A percentile compares a stretch with the other conserved stretches of the same genome.
These are phyloP conservation scores for Chaenodraco wilsoni DNA, from an alignment of 2,797 vertebrate species.

Conservation along the genomic window DNA sequence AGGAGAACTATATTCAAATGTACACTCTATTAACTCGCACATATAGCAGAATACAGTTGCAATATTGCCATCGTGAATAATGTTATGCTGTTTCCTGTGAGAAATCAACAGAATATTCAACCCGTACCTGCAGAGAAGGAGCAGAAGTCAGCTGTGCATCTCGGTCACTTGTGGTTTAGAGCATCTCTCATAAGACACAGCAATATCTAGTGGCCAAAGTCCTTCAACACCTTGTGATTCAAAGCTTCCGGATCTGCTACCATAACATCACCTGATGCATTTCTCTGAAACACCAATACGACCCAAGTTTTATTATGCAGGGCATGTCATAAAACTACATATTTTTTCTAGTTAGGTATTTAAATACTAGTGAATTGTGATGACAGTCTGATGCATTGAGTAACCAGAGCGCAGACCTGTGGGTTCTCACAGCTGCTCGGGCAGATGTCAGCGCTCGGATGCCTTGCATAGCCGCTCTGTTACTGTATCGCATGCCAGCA, in stretches of 20 bases:
- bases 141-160: constrained; percentile 52
- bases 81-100: not conserved
- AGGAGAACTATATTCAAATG: not conserved
- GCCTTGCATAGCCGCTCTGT: constrained; percentile 43
- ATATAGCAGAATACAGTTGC: not conserved
- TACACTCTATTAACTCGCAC: not conserved
- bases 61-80: not conserved
- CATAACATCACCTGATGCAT: constrained; percentile 31
- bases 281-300: constrained; percentile 15
- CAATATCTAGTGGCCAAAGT: constrained; percentile 77
- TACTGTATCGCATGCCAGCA: constrained; percentile 34
- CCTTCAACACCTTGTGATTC: constrained; percentile 76
- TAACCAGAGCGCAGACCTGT: constrained; percentile 35
- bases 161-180: constrained; percentile 45
- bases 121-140: constrained; percentile 64
- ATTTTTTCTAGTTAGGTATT: constrained; percentile 8
- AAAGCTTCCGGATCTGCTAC: constrained; percentile 35
- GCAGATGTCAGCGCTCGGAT: constrained; percentile 56
- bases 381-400: constrained; percentile 33
- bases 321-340: not conserved
- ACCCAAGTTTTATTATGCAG: constrained; percentile 2
- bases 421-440: constrained; percentile 60
- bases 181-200: constrained; percentile 71
- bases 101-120: constrained; percentile 19
- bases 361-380: not conserved